Conservation (phyloP, 2,797 vertebrate genomes). For the Protosalanx chinensis region DNA sequence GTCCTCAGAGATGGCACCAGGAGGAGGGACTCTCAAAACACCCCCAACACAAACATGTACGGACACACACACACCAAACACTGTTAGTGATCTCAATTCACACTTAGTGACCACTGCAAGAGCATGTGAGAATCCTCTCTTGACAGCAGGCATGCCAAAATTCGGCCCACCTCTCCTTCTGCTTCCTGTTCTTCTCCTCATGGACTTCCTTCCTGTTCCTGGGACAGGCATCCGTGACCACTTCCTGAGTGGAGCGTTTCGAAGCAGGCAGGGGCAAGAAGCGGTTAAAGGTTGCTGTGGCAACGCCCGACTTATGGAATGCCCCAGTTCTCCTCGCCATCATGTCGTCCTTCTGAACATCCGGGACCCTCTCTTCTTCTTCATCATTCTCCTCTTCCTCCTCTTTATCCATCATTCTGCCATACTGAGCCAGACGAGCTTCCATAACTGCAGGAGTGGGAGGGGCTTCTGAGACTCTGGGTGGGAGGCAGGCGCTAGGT, state of each 20-base stretch:
- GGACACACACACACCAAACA: not conserved
- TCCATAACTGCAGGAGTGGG: conserved; percentile 60
- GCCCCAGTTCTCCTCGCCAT: conserved; percentile 76
- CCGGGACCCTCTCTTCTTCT: conserved; percentile 66
- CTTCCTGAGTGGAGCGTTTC: conserved; percentile 41
- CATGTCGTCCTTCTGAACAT: conserved; percentile 83
- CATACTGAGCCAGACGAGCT: conserved; percentile 62
- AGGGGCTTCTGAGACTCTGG: conserved; percentile 8
- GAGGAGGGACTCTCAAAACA: too few relatives aligned
- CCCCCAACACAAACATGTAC: not conserved
- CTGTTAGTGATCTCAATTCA: not conserved
- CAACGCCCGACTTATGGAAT: conserved; percentile 67
- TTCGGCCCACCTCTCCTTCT: conserved; percentile 60
- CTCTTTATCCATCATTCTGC: conserved; percentile 52
- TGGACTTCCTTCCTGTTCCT: conserved; percentile 48
- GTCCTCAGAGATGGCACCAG: too few relatives aligned
- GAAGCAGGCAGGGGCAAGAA: conserved; percentile 68
- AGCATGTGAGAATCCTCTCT: conserved; percentile 44
- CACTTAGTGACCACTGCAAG: not conserved
- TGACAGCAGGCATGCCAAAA: conserved; percentile 25
- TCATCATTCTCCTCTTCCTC: conserved; percentile 54
- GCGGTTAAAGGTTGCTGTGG: conserved; percentile 46
- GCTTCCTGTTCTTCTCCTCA: conserved; percentile 39
- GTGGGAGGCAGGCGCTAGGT: conserved; percentile 25
- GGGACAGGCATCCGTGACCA: conserved; percentile 43